Percentiles rank a stretch among this genome's conserved stretches.
These are phyloP conservation scores for Rhimphoctona megacephalus DNA, from an alignment of 2,888 invertebrate species.

Conservation along the genomic window DNA sequence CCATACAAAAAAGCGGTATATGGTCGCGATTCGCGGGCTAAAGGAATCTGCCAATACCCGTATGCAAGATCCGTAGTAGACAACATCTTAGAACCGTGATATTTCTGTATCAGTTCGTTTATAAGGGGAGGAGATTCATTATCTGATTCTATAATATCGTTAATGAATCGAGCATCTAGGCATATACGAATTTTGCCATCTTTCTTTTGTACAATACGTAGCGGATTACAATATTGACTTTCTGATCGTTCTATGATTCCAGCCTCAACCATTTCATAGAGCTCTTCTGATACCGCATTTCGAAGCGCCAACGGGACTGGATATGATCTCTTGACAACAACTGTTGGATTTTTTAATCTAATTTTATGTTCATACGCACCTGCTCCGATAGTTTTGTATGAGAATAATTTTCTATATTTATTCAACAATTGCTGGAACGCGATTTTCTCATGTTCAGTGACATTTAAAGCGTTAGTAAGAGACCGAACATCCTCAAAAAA, in stretches of 20 bases:
- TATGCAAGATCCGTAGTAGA: constrained; percentile 68
- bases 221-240: constrained; percentile 75
- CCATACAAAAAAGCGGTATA: constrained; percentile 66
- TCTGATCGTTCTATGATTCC: constrained; percentile 64
- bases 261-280: constrained; percentile 72
- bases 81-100: constrained; percentile 65
- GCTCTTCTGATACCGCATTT: constrained; percentile 69
- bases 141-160: constrained; percentile 75
- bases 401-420: constrained; percentile 37
- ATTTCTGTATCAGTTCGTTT: constrained; percentile 68
- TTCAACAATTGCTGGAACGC: neutral
- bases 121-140: constrained; percentile 72
- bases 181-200: constrained; percentile 76
- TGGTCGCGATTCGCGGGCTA: constrained; percentile 54
- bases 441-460: neutral
- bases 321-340: constrained; percentile 72
- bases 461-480: neutral
- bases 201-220: constrained; percentile 76
- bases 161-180: constrained; percentile 77
- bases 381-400: constrained; percentile 31
- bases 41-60: constrained; percentile 68
- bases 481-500: neutral
- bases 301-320: constrained; percentile 75
- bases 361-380: constrained; percentile 64
- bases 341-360: constrained; percentile 67